Base-by-base conservation (phyloP, 2,888 invertebrate species). In the Eupithecia vulgata region DNA sequence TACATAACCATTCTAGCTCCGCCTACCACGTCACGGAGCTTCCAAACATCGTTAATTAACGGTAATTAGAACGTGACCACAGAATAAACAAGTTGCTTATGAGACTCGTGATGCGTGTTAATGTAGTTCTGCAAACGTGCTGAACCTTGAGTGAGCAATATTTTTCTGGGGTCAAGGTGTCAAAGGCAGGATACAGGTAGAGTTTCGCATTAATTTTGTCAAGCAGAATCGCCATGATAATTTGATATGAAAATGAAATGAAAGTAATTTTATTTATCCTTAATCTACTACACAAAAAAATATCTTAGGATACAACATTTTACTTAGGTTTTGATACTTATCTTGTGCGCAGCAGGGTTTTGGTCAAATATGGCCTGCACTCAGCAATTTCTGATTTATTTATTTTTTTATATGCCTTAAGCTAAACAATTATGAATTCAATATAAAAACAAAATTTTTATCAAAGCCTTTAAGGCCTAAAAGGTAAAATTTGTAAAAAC, bases 41-140 rank as follows among this genome's bases (percentile, higher is more conserved):
- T 86, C 91, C 88, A 88, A 91, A 88, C 89, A 84, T 87, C 88
- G 88, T 90, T 93, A 93, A 93, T 93, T 93, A 91, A 87, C 52
- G 76, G 86, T 90, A 93, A 94, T 93, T 93, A 93, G 84, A 84
- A 90, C 91, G 91, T 90, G 90, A 91, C 88, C 35, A 64, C 62
- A 35, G 61, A 35, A 37, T 35, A 35, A 35, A 64, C 12, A n/a
- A 37, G n/a, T 34, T 34, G 8, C 62, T 57, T 57, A 64, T 35
- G 10, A 35, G 62, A 64, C 35, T 84, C 72, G 81, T 81, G 88
- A 88, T 88, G 86, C 82, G 84, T 57, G 57, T 25, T 85, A 81
- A 82, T 82, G 75, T 83, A 79, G 78, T 80, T 81, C 78, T 78
- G 79, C 75, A 74, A 80, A 78, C 79, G 76, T 78, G 80, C 81